These are phyloP conservation scores for Sisyra nigra DNA, from an alignment of 2,888 invertebrate genomes.

Conservation along the genomic window DNA sequence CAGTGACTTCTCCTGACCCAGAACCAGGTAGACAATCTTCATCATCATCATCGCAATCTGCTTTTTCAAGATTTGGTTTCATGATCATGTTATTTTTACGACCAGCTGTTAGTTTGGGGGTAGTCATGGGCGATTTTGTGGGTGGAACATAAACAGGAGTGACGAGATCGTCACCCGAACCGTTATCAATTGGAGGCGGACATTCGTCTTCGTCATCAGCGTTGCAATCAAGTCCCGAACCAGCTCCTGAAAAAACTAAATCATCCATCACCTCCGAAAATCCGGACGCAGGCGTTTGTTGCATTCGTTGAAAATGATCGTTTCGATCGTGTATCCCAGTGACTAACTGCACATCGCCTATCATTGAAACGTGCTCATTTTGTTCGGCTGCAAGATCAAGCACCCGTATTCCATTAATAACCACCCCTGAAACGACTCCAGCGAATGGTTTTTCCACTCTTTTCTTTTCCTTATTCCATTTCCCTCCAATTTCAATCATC, in stretches of 20 bases:
- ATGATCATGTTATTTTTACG: neutral
- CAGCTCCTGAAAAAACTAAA: conserved; percentile 80
- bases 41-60: conserved; percentile 37
- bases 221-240: conserved; percentile 79
- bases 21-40: conserved; percentile 77
- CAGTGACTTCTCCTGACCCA: conserved; percentile 57
- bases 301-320: conserved; percentile 68
- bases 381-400: conserved; percentile 75
- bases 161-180: conserved; percentile 77
- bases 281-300: conserved; percentile 77
- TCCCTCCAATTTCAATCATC: conserved; percentile 75
- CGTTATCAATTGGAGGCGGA: conserved; percentile 62
- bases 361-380: conserved; percentile 56
- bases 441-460: conserved; percentile 64
- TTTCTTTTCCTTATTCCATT: conserved; percentile 50
- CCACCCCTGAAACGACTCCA: conserved; percentile 80
- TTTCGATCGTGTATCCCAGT: conserved; percentile 58
- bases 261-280: conserved; percentile 70
- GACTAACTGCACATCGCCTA: conserved; percentile 72
- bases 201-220: conserved; percentile 84
- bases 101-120: conserved; percentile 11
- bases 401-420: conserved; percentile 69
- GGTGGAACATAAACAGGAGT: conserved; percentile 84
- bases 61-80: neutral
- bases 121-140: conserved; percentile 50